Percentiles rank a stretch among this genome's conserved stretches.
These are phyloP conservation scores for Tridacna crocea DNA, from an alignment of 2,888 invertebrate species.

Conservation along the genomic window DNA sequence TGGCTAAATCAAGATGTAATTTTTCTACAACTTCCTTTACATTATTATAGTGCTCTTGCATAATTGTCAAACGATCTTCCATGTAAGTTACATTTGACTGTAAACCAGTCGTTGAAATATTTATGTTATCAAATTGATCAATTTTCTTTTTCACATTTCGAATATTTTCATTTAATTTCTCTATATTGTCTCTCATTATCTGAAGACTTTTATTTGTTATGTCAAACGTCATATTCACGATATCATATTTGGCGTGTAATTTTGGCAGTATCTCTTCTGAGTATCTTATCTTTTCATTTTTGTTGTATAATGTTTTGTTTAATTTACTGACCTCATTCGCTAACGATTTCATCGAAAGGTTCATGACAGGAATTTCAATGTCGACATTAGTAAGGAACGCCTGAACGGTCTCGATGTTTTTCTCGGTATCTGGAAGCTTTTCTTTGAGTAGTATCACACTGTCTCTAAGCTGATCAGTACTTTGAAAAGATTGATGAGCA, in stretches of 20 bases:
- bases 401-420: neutral
- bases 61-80: constrained; percentile 51
- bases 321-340: constrained; percentile 7
- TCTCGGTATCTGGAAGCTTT: neutral
- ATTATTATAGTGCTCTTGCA: constrained; percentile 57
- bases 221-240: constrained; percentile 37
- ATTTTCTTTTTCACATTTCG: constrained; percentile 41
- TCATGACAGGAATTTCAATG: constrained; percentile 34
- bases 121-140: constrained; percentile 37
- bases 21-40: constrained; percentile 42
- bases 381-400: neutral
- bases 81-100: constrained; percentile 42
- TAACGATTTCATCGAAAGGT: constrained; percentile 13
- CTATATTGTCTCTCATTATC: constrained; percentile 40
- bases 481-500: neutral
- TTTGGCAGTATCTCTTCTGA: constrained; percentile 32
- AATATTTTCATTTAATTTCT: constrained; percentile 31
- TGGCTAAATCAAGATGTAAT: constrained; percentile 31
- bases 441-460: neutral
- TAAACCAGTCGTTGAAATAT: constrained; percentile 48
- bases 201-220: constrained; percentile 51
- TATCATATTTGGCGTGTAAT: constrained; percentile 37
- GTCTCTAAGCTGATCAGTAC: neutral
- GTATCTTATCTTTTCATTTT: constrained; percentile 39
- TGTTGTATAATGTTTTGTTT: constrained; percentile 39